phyloP scores from a whole-genome alignment of 2,113 vertebrate genomes.

The Pleuronectes platessa region DNA sequence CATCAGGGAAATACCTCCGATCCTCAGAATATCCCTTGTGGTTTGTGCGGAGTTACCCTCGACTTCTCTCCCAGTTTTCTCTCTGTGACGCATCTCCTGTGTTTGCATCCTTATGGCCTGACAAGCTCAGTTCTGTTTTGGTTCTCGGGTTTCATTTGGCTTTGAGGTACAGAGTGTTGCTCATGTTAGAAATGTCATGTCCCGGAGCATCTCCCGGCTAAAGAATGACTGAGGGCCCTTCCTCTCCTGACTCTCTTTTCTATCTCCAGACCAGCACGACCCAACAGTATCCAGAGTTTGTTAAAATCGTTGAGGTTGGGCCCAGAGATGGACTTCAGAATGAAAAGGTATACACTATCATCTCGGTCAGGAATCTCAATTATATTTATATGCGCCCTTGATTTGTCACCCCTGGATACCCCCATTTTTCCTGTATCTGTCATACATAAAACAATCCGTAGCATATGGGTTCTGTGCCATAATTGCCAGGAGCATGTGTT shows the following conservation, averaged over 20 bases:
- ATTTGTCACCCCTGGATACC: slow-evolving; percentile 35
- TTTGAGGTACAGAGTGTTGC: slow-evolving; percentile 41
- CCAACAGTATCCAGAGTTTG: slow-evolving; percentile 85
- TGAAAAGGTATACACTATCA: slow-evolving; percentile 88
- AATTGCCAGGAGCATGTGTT: slow-evolving; percentile 72
- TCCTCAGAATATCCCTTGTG: slow-evolving; percentile 40
- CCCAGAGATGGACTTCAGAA: slow-evolving; percentile 97
- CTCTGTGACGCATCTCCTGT: slow-evolving; percentile 38
- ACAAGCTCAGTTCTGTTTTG: slow-evolving; percentile 42
- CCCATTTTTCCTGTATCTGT: slow-evolving; percentile 25
- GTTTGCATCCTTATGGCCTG: slow-evolving; percentile 49
- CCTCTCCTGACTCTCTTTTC: neutral
- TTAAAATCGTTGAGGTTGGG: slow-evolving; percentile 97
- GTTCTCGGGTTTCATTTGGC: slow-evolving; percentile 50
- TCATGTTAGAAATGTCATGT: slow-evolving; percentile 49
- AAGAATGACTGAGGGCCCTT: slow-evolving; percentile 18
- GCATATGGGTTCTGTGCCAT: slow-evolving; percentile 60
- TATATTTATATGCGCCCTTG: slow-evolving; percentile 22
- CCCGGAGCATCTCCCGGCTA: slow-evolving; percentile 12
- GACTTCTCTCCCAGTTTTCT: slow-evolving; percentile 5
- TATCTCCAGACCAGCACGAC: slow-evolving; percentile 75
- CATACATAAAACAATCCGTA: slow-evolving; percentile 36
- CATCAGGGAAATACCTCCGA: slow-evolving; percentile 37
- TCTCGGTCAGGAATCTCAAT: slow-evolving; percentile 13
- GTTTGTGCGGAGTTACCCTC: slow-evolving; percentile 50